phyloP scores from a whole-genome alignment of 2,113 vertebrate genomes.

The Toxostoma redivivum region DNA sequence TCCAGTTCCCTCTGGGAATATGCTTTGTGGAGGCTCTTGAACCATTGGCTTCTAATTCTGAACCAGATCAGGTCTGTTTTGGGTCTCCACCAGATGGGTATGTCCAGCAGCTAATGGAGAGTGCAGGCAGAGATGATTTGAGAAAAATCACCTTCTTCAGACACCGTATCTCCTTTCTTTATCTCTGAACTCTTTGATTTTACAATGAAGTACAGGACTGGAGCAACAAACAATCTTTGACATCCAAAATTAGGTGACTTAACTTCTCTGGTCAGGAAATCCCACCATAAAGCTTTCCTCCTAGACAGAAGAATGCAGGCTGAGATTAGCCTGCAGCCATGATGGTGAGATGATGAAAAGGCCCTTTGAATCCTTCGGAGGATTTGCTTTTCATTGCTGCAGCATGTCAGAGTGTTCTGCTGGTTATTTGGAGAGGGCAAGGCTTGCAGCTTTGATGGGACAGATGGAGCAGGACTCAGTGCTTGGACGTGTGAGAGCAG shows the following conservation, averaged over 20 bases:
- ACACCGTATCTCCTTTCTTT: neutral
- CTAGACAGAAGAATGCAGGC: neutral
- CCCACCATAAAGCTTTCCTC: neutral
- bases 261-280: neutral
- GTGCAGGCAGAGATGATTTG: neutral
- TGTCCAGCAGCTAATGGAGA: neutral
- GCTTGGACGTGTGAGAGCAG: neutral
- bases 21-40: neutral
- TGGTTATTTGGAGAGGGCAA: neutral
- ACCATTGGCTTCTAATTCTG: neutral
- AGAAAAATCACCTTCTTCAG: neutral
- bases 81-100: neutral
- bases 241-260: neutral
- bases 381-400: neutral
- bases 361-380: neutral
- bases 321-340: neutral
- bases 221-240: neutral
- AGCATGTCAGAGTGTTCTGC: neutral
- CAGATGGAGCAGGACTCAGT: neutral
- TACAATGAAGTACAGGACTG: neutral
- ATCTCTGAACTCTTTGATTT: neutral
- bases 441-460: neutral
- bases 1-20: neutral
- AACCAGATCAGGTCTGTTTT: neutral
- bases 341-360: neutral